Base-by-base conservation (phyloP, 2,113 vertebrate genomes). In the Zapus hudsonius region DNA sequence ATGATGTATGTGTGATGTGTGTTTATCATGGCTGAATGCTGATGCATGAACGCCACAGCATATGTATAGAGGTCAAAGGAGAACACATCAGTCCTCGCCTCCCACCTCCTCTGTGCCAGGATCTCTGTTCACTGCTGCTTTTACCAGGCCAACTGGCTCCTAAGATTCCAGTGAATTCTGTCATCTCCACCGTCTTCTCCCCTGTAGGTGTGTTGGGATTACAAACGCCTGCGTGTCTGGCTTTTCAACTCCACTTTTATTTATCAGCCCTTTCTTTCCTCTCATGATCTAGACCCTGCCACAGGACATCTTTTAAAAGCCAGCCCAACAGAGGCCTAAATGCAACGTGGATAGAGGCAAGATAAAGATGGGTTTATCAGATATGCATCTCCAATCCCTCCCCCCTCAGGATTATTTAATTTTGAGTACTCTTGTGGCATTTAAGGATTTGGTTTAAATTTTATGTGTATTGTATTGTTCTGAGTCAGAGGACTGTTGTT, bases 381-480 rank as follows among this genome's bases (percentile, higher is more conserved):
- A 72, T 7, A 80, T 3, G 55, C 27, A 73, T 72, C 27, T 59
- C 61, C 19, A 10, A 22, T 57, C 82, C 75, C 82, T 57, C 82
- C 75, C 82, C 3, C 29, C 40, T 31, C 9, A 27, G n/a, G 70
- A 6, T 72, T 89, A 80, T 61, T 84, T 87, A 90, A 59, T 69
- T 89, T 59, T 73, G 31, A 91, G 22, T 86, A 79, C 70, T 75
- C 76, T 80, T 72, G 2, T 73, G 81, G 73, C 7, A 52, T 66
- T 93, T 82, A 84, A 17, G 47, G 61, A 42, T 55, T 84, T 81
- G 73, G 67, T 76, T 76, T 89, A 83, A 75, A 87, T 57, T 92
- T 89, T 89, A 40, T 69, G 29, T 72, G 23, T 36, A 36, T 42
- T 47, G 13, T 70, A 40, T 66, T 82, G 59, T 52, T 52, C 52